Base-by-base conservation (phyloP, 2,888 invertebrate genomes). In the Habrosyne pyritoides region DNA sequence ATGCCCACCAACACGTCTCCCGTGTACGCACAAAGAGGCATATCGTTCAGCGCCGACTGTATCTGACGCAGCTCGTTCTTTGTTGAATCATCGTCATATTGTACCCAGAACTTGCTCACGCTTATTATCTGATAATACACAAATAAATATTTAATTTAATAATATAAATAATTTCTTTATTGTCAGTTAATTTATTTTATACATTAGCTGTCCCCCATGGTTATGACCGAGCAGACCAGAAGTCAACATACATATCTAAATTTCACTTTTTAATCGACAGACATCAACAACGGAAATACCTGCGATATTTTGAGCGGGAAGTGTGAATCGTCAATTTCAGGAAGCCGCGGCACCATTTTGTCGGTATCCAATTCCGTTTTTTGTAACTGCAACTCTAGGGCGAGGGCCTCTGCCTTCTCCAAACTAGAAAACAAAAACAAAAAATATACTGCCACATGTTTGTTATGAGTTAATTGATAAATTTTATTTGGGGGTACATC, bases 81-180 rank as follows among this genome's bases (percentile, higher is more conserved):
- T 0, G 90, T 89, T 0, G 91, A 87, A 0, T 89, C 84, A 58
- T 94, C 93, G 26, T 85, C 84, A 64, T 94, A 88, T 56, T 94
- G 94, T 10, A 93, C 95, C 95, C 95, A 97, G 83, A 97, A 96
- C 71, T 94, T 94, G 55, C 94, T 93, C 21, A 95, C 94, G 76
- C 94, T 93, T 14, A 93, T 83, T 1, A 94, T 72, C 95, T 96
- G 75, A 22, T 6, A 52, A 54, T 1, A 48, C 24, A 3, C 8
- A 48, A 26, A 14, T 7, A n/a, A 48, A 5, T 14, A 8, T 24
- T 24, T 14, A 0, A 3, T 18, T 14, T 1, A 46, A n/a, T n/a
- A n/a, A n/a, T n/a, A n/a, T n/a, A n/a, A n/a, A n/a, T n/a, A n/a
- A n/a, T n/a, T n/a, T n/a, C n/a, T n/a, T n/a, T n/a, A n/a, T n/a